Evolutionary conservation across 2,113 vertebrate species (phyloP), one percentile per base, ranked within the genome.

Genomic region (Tetrao urogallus): DNA sequence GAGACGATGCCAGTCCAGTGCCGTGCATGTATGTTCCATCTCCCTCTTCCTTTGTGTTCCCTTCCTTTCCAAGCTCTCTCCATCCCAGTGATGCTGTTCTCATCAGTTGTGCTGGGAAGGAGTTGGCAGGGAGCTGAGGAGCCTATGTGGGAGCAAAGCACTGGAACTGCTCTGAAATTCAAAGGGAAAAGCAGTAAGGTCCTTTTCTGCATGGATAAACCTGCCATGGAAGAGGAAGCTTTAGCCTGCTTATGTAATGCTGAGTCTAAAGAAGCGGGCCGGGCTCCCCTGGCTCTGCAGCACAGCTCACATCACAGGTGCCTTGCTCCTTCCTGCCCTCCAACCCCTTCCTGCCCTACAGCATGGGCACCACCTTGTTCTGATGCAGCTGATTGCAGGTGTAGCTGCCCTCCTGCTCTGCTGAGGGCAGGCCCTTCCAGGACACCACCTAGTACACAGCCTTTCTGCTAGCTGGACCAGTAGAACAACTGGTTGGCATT

Each of bases 181-280:
- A 79, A 80, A 90, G 83, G 54, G 92, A 94, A 67, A 91, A 92
- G 80, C 70, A 75, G 57, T 84, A 90, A 90, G 92, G 32, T 40
- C 36, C 71, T 93, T 96, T 94, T 94, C 94, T 85, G 78, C 77
- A 84, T 60, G 78, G 47, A 43, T 91, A 84, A 95, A 72, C 60
- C 13, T 71, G 69, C 86, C 54, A 32, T 52, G 64, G 56, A 47
- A 66, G 66, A 94, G 60, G 72, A 75, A 50, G 48, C 34, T 93
- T 75, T 66, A 82, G 76, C n/a, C 52, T 83, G 73, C 82, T 95
- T 92, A 95, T 91, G 69, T 90, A 94, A 96, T n/a, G 57, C 48
- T 1, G 36, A 95, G 34, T 8, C 58, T 73, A 50, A 93, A 86
- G 79, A 72, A 75, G 47, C 57, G 6, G 2, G 61, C 25, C 17